A percentile compares a stretch with the other conserved stretches of the same genome.
Evolutionary conservation across 2,797 vertebrate species (phyloP).

Genomic region (Lacerta agilis): DNA sequence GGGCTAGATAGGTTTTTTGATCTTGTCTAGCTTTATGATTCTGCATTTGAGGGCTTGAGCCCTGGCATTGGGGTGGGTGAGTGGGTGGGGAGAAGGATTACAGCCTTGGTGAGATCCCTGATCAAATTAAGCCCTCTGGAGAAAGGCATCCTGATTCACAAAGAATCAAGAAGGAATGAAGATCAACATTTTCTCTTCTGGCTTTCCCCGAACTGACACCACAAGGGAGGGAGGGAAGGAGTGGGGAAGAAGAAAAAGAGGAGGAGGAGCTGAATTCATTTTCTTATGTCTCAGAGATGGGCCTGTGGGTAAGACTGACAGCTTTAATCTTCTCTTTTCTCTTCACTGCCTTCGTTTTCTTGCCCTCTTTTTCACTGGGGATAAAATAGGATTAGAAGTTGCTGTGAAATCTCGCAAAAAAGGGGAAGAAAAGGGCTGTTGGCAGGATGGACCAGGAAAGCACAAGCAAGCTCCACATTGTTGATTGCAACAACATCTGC

Average conservation of each 20-base stretch:
- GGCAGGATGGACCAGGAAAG: not conserved
- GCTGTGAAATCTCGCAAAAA: not conserved
- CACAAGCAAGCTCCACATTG: not conserved
- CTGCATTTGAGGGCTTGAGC: not conserved
- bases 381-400: constrained; percentile 29
- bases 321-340: not conserved
- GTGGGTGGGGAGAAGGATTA: not conserved
- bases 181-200: not conserved
- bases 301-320: constrained; percentile 19
- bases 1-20: not conserved
- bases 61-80: too few species aligned
- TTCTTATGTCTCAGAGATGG: constrained; percentile 27
- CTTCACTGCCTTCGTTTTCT: not conserved
- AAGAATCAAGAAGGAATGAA: not conserved
- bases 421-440: not conserved
- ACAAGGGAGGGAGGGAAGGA: not conserved
- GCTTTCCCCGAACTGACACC: not conserved
- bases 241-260: not conserved
- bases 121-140: constrained; percentile 13
- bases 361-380: not conserved
- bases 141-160: not conserved
- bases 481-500: not conserved
- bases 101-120: not conserved
- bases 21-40: not conserved
- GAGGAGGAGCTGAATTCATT: constrained; percentile 33